phyloP scores from a whole-genome alignment of 2,888 invertebrate species.

The Lepidochrysops patricia region DNA sequence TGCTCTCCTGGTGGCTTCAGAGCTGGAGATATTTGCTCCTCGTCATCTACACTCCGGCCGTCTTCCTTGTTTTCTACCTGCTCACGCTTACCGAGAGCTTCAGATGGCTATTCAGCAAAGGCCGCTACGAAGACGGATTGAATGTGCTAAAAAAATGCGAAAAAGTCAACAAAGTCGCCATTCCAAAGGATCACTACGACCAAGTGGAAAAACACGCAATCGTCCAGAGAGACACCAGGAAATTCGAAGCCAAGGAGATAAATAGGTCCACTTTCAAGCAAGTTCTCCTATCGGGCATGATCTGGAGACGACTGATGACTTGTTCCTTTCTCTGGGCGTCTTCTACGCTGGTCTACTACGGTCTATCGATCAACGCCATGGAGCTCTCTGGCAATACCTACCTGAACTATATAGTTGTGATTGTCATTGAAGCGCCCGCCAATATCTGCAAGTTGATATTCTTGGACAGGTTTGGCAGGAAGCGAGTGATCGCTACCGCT shows the following conservation, averaged over 20 bases:
- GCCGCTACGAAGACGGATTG: conserved; percentile 78
- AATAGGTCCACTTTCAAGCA: conserved; percentile 59
- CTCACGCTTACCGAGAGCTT: conserved; percentile 62
- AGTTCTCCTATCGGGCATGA: conserved; percentile 58
- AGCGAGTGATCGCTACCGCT: conserved; percentile 76
- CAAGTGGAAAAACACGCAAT: conserved; percentile 62
- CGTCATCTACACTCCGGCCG: conserved; percentile 60
- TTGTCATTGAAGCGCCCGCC: conserved; percentile 82
- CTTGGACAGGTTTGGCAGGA: conserved; percentile 78
- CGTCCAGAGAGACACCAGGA: conserved; percentile 54
- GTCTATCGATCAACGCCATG: conserved; percentile 85
- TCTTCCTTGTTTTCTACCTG: conserved; percentile 53
- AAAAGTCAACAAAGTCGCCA: conserved; percentile 71
- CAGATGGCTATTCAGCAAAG: conserved; percentile 74
- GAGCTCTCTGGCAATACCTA: conserved; percentile 84
- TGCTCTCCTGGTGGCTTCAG: conserved; percentile 60
- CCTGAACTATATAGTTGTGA: conserved; percentile 80
- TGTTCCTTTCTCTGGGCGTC: conserved; percentile 86
- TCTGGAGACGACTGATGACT: conserved; percentile 75
- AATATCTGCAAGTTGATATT: conserved; percentile 78
- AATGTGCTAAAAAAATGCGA: conserved; percentile 75
- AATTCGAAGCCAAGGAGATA: conserved; percentile 42
- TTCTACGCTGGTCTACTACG: conserved; percentile 86
- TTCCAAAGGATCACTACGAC: conserved; percentile 62
- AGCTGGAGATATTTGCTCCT: conserved; percentile 64